Evolutionary conservation across 2,113 vertebrate genomes (phyloP).

Genomic region (Hippocampus guttulatus): DNA sequence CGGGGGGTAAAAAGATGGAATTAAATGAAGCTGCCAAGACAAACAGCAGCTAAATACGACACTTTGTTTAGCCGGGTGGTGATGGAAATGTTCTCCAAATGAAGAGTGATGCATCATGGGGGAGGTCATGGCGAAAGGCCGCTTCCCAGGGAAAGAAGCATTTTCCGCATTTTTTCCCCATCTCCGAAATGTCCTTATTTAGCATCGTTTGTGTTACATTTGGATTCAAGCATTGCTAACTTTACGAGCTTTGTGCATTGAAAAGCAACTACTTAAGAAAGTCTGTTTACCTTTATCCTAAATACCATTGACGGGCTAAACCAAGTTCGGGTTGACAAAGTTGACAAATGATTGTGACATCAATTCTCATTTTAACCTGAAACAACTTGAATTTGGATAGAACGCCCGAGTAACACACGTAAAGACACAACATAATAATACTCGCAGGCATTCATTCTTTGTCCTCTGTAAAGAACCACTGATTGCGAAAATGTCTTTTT

Average conservation of each 20-base stretch:
- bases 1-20: not conserved
- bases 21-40: constrained; percentile 29
- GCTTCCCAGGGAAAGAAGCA: not conserved
- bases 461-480: too few relatives aligned
- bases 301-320: not conserved
- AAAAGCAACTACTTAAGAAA: not conserved
- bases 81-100: constrained; percentile 25
- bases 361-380: too few relatives aligned
- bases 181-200: not conserved
- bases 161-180: not conserved
- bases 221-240: too few relatives aligned
- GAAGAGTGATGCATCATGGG: constrained; percentile 15
- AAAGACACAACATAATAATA: too few relatives aligned
- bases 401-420: too few relatives aligned
- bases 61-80: constrained; percentile 17
- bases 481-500: too few relatives aligned
- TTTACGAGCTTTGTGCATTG: not conserved
- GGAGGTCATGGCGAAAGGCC: not conserved
- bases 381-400: too few relatives aligned
- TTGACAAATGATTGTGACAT: too few relatives aligned
- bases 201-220: not conserved
- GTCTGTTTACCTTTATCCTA: not conserved
- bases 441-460: too few relatives aligned
- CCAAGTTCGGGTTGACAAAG: not conserved
- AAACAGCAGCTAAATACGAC: constrained; percentile 45